phyloP scores from a whole-genome alignment of 1,140 invertebrate species.

The Leptinotarsa undecemlineata region DNA sequence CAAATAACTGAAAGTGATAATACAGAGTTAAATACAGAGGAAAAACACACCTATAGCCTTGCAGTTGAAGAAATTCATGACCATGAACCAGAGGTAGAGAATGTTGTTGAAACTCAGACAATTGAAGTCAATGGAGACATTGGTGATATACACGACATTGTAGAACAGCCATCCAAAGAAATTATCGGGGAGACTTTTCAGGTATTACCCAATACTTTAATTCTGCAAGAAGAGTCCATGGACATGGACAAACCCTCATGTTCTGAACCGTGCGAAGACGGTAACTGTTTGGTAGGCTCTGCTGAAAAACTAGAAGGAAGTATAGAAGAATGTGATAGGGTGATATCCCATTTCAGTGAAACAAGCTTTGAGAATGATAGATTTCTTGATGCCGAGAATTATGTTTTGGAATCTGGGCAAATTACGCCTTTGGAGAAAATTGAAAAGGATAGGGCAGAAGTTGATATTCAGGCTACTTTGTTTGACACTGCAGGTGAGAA shows the following conservation, averaged over 20 bases:
- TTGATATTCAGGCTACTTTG: constrained; percentile 51
- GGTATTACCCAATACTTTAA: constrained; percentile 51
- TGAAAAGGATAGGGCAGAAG: constrained; percentile 43
- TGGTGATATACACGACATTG: constrained; percentile 11
- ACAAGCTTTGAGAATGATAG: constrained; percentile 47
- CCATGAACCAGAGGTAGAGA: constrained; percentile 8
- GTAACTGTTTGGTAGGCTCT: constrained; percentile 40
- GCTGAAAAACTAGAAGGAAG: constrained; percentile 52
- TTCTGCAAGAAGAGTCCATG: constrained; percentile 52
- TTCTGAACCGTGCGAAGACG: constrained; percentile 35
- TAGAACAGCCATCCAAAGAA: constrained; percentile 21
- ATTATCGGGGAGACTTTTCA: constrained; percentile 38
- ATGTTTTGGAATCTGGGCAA: constrained; percentile 56
- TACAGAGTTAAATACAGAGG: constrained; percentile 13
- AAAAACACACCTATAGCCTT: background rate
- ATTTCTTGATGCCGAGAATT: constrained; percentile 57
- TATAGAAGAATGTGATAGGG: constrained; percentile 54
- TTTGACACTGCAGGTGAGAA: constrained; percentile 46
- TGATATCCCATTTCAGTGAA: constrained; percentile 46
- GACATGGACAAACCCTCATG: constrained; percentile 43
- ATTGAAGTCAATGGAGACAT: constrained; percentile 11
- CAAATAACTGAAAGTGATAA: constrained; percentile 18
- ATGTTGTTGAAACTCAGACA: constrained; percentile 13
- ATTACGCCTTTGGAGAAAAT: constrained; percentile 42
- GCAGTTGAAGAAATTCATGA: constrained; percentile 10